A percentile compares a stretch with the other conserved stretches of the same genome.
These are phyloP conservation scores for Tillus elongatus DNA, from an alignment of 2,888 invertebrate genomes.

Conservation along the genomic window DNA sequence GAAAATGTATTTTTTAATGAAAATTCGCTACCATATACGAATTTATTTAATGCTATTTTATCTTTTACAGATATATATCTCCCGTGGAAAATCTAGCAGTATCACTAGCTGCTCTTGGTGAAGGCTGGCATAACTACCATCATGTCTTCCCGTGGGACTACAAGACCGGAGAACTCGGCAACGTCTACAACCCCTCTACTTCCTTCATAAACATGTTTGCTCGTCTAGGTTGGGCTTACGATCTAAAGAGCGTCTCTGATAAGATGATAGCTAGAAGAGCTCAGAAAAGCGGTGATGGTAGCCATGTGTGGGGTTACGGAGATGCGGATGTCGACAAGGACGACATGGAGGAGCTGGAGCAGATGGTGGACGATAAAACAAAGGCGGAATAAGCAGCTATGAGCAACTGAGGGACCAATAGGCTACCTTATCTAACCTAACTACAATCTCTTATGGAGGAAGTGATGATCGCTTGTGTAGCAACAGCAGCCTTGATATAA, in stretches of 20 bases:
- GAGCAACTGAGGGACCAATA: too few relatives aligned
- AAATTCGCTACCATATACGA: too few relatives aligned
- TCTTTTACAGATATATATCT: slow-evolving; percentile 55
- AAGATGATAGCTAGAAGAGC: slow-evolving; percentile 51
- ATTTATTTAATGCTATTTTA: too few relatives aligned
- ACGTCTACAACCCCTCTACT: slow-evolving; percentile 59
- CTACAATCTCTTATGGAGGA: too few relatives aligned
- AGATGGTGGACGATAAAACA: slow-evolving; percentile 42
- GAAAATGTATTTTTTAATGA: too few relatives aligned
- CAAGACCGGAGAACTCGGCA: slow-evolving; percentile 47
- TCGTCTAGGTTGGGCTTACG: slow-evolving; percentile 72
- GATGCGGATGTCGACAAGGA: slow-evolving; percentile 50
- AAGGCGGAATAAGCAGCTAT: background rate
- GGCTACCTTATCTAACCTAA: too few relatives aligned
- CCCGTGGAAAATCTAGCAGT: slow-evolving; percentile 65
- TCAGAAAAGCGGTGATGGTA: slow-evolving; percentile 52
- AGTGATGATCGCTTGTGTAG: too few relatives aligned
- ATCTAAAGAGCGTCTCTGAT: slow-evolving; percentile 56
- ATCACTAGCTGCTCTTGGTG: slow-evolving; percentile 67
- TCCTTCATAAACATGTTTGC: slow-evolving; percentile 73
- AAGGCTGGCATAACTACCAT: slow-evolving; percentile 80
- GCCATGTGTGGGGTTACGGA: slow-evolving; percentile 56
- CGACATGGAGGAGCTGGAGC: slow-evolving; percentile 47
- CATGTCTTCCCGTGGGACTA: slow-evolving; percentile 60
- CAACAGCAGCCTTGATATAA: too few relatives aligned